Evolutionary conservation across 2,113 vertebrate species (phyloP), one percentile per base, ranked within the genome.

Genomic region (Mionectes macconnelli): DNA sequence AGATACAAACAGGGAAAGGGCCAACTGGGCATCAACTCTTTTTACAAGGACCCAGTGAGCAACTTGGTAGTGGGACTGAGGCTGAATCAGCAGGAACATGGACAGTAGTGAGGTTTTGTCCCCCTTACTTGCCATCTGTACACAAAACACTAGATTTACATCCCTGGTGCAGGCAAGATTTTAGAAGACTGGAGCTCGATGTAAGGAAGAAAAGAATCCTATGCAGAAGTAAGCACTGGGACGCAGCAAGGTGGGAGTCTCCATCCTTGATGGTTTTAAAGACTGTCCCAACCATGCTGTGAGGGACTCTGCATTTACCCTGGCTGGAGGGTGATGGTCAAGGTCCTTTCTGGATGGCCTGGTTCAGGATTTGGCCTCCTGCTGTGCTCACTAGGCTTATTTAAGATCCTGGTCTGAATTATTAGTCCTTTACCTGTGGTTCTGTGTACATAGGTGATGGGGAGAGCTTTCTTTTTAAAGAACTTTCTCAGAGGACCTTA

Each of bases 401-500:
- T 44, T n/a, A 64, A 67, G 78, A 85, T 73, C 55, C 73, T 94
- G 74, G 1, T 93, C 84, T 59, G 73, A 63, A 52, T 74, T 90
- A 17, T 47, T 40, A 49, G 47, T 49, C 37, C 39, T 89, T 63
- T 39, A 37, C 2, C 2, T 4, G 3, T 52, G 35, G 27, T 16
- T 12, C 45, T 55, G 49, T 31, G 57, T 52, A 31, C 24, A 18
- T 12, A 16, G 33, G 70, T 53, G 72, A 89, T 30, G 50, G n/a
- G 33, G 89, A 87, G 73, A 94, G 28, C 64, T 93, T 92, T 84
- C 6, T 37, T 42, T 85, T 59, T 4, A 40, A 37, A 49, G n/a
- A 33, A 8, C 49, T n/a, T 94, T 97, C 88, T 96, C 94, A 88
- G 90, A 95, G 85, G 74, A 84, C 93, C 91, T 76, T 78, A 90